A percentile compares a stretch with the other conserved stretches of the same genome.
Conservation (phyloP, 2,113 vertebrate genomes). For the Megatriorchis doriae region DNA sequence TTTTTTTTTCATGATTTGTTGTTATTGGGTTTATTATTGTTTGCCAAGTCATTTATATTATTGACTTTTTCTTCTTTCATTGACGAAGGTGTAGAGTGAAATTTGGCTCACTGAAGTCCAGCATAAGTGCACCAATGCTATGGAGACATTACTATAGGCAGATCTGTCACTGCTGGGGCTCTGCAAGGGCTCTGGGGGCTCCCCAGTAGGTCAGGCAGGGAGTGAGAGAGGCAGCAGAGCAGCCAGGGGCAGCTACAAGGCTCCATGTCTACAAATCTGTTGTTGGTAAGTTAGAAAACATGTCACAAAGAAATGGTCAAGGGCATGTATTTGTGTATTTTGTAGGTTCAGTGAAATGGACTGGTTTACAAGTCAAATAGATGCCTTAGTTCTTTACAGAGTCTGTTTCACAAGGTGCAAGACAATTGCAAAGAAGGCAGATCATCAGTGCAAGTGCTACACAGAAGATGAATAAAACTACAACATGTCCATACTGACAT, state of each 20-base stretch:
- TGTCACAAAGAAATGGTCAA: rapidly evolving
- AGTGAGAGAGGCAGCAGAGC: neutral
- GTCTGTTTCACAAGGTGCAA: neutral
- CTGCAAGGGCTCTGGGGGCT: neutral
- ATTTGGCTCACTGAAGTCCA: neutral
- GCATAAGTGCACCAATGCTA: neutral
- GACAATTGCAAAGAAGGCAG: neutral
- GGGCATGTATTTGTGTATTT: neutral
- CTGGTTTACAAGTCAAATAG: neutral
- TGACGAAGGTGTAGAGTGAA: neutral
- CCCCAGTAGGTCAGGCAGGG: rapidly evolving
- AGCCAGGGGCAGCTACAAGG: neutral
- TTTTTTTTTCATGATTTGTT: neutral
- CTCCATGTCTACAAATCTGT: neutral
- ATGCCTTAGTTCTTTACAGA: neutral
- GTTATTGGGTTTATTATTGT: neutral
- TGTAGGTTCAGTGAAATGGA: neutral
- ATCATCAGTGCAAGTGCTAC: neutral
- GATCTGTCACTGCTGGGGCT: neutral
- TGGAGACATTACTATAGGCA: neutral
- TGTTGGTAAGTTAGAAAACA: neutral
- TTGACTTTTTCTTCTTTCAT: neutral
- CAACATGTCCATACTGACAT: neutral
- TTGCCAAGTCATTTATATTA: neutral
- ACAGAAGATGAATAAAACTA: neutral